Conservation (phyloP, 2,113 vertebrate species). For the Pituophis catenifer region DNA sequence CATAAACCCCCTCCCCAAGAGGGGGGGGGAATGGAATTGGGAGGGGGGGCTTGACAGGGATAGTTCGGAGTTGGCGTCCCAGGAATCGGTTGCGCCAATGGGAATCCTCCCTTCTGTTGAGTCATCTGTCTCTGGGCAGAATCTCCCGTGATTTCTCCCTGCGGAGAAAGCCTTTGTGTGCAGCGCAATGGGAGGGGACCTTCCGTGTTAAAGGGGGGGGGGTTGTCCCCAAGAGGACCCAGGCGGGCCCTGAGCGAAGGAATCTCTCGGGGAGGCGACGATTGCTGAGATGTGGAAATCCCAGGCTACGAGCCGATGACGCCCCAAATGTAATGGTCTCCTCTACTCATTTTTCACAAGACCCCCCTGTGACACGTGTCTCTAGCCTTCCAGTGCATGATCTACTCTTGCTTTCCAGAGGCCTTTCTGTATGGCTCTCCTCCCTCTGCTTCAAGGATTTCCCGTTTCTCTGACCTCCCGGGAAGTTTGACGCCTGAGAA, state of each 20-base stretch:
- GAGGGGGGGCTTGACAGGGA: background rate
- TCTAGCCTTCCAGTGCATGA: background rate
- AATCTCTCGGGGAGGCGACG: no score
- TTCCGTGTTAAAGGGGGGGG: no score
- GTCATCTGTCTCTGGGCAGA: background rate
- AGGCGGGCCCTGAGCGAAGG: no score
- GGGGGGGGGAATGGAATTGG: background rate
- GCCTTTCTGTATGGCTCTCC: no score
- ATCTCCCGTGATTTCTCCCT: background rate
- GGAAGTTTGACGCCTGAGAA: background rate
- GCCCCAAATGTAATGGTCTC: background rate
- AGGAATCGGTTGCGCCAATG: background rate
- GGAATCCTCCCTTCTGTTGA: background rate
- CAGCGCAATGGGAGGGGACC: background rate
- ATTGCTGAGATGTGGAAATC: background rate
- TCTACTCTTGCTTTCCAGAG: background rate
- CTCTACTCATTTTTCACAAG: background rate
- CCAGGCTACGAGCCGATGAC: background rate
- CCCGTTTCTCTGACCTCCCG: no score
- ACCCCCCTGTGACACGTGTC: background rate
- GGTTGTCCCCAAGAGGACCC: no score
- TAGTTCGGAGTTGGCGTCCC: background rate
- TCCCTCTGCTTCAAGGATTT: no score
- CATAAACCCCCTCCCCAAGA: no score
- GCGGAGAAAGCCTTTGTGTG: background rate